Base-by-base conservation (phyloP, 30 jellyfish, hydroid and myxozoan species). In the Sanderia malayensis region DNA sequence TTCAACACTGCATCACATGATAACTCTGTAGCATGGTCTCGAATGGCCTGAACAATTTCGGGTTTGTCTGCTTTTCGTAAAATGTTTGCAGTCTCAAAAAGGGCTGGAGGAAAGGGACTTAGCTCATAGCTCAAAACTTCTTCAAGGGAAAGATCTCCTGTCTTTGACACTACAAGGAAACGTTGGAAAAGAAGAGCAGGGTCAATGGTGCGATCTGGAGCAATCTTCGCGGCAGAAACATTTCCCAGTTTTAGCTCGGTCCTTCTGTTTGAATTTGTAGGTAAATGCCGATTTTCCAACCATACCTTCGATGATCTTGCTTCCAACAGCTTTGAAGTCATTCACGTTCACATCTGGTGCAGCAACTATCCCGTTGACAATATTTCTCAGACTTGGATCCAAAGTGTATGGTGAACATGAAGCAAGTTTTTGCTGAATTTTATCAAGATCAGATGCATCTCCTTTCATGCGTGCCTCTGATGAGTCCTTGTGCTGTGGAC, bases 401-500 rank as follows among this genome's bases (percentile, higher is more conserved):
- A 73, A 23, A 44, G 37, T 34, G 49, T 21, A 44, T 21, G 61
- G 79, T 22, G 61, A 22, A 33, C 49, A 23, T 34, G 44, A 29
- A 31, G 19, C 49, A 31, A 66, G 34, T 29, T 23, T 23, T 44
- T 29, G 37, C 63, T 21, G 44, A 31, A 66, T 34, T 66, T 31
- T 66, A 23, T 44, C 72, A 60, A 60, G 64, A 73, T 44, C 61
- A 23, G 44, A 28, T 66, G 44, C 49, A 66, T 66, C 79, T 44
- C 63, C 31, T 22, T 31, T 34, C 34, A 66, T 28, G 44, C 64
- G 41, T 66, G 79, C 44, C 34, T 66, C 64, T 34, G 79, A 66
- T 31, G 63, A 21, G 49, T 66, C 64, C 79, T 33, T 66, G 61
- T 66, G 79, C 79, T 60, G 72, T 49, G 45, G 47, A 60, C 72